Evolutionary conservation across 1,140 invertebrate genomes (phyloP), one percentile per base, ranked within the genome.

Genomic region (Fopius arisanus): DNA sequence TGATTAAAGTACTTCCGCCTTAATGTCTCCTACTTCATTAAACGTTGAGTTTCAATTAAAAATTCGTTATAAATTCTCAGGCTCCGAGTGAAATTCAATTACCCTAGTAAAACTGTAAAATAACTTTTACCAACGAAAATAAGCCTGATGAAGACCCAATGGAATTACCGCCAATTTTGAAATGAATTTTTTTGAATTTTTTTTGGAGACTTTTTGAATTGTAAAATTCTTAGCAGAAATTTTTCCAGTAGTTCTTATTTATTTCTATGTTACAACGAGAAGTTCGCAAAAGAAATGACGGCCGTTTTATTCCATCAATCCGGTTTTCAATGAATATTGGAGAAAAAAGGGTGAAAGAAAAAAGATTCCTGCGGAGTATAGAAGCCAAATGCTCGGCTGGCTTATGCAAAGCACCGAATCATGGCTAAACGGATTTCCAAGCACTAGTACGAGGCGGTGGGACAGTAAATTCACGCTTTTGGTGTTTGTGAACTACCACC

Each of bases 351-450:
- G n/a, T 5, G 10, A 10, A 54, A 10, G 21, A 62, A 62, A 62
- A 28, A 12, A 12, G n/a, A 3, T 12, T 14, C 12, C 26, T 28
- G 14, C 26, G 0, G 23, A 21, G 43, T 21, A 23, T 62, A 62
- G 23, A 21, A 62, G 21, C 54, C 26, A 26, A 28, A 23, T 62
- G 54, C 23, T 29, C 26, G 21, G 21, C 21, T 62, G 23, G 54
- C 26, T 62, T 62, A 62, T 62, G 54, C 54, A 62, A 62, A 62
- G 54, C 54, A 62, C 12, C 54, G 54, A 62, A 28, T 62, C 26
- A 62, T 62, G 54, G 54, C 21, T 62, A 62, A 62, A 62, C 54
- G 23, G 54, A 62, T 62, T 62, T 62, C 26, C n/a, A 21, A 21
- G 19, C n/a, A 51, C 54, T 26, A 16, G 63, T n/a, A 66, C 33